Percentiles rank a stretch among this genome's conserved stretches.
phyloP scores from a whole-genome alignment of 1,140 invertebrate species.

The Parasteatoda tepidariorum region DNA sequence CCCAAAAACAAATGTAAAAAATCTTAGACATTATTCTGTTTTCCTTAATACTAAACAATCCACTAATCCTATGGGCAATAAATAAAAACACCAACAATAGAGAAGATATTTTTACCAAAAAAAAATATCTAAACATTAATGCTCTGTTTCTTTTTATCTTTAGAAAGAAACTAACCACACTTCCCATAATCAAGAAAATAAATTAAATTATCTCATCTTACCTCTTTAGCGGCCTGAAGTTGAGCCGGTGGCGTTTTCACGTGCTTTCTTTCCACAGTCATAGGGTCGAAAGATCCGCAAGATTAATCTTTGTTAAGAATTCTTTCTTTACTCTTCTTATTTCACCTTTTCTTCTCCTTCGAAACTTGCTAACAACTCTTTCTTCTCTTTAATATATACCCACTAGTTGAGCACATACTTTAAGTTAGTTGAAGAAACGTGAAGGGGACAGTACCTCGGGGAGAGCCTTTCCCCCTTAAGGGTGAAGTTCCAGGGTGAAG shows the following conservation, averaged over 20 bases:
- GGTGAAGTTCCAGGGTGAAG: conserved; percentile 2
- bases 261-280: conserved; percentile 42
- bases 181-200: not conserved
- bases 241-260: conserved; percentile 44
- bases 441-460: not conserved
- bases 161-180: too few relatives aligned
- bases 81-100: too few relatives aligned
- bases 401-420: conserved; percentile 51
- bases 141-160: too few relatives aligned
- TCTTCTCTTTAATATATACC: not conserved
- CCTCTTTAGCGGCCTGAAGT: conserved; percentile 38
- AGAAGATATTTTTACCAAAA: too few relatives aligned
- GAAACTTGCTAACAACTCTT: not conserved
- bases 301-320: not conserved
- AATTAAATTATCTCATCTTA: conserved; percentile 24
- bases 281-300: not conserved
- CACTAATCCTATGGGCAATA: too few relatives aligned
- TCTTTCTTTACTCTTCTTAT: not conserved
- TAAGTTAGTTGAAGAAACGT: not conserved
- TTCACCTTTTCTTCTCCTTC: not conserved
- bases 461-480: not conserved
- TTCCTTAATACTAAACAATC: too few relatives aligned
- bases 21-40: too few relatives aligned
- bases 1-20: too few relatives aligned
- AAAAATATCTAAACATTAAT: too few relatives aligned